These are phyloP conservation scores for Entosphenus tridentatus DNA, from an alignment of 2,113 vertebrate genomes.

Conservation along the genomic window DNA sequence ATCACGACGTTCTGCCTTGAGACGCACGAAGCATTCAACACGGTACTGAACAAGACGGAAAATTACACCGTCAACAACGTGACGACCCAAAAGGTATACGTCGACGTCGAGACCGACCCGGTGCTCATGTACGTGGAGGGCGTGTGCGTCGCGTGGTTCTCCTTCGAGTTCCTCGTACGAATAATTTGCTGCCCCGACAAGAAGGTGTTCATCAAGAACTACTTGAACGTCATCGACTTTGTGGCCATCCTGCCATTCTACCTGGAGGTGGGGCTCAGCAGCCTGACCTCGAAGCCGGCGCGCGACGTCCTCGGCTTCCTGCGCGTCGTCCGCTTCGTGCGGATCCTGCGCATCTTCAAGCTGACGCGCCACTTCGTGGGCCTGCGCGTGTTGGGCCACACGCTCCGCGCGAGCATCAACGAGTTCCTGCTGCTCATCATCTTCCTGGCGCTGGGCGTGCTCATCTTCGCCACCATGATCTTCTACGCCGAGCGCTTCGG, in stretches of 20 bases:
- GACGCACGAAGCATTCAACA: conserved; percentile 78
- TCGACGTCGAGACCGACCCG: conserved; percentile 65
- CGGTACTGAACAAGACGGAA: conserved; percentile 40
- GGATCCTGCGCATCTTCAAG: conserved; percentile 97
- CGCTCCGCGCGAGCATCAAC: conserved; percentile 78
- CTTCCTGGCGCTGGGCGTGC: conserved; percentile 80
- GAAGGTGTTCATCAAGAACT: conserved; percentile 81
- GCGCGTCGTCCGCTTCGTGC: conserved; percentile 78
- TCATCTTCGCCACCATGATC: conserved; percentile 99
- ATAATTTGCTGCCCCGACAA: conserved; percentile 91
- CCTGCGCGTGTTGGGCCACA: conserved; percentile 80
- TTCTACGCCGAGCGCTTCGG: conserved; percentile 95
- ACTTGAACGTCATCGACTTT: conserved; percentile 97
- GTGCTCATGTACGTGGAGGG: conserved; percentile 97
- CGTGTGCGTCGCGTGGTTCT: conserved; percentile 94
- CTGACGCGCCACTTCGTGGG: conserved; percentile 85
- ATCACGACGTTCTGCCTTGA: conserved; percentile 96
- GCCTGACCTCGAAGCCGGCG: conserved; percentile 85
- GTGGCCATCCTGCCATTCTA: conserved; percentile 98
- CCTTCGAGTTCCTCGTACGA: conserved; percentile 92
- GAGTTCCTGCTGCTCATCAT: conserved; percentile 96
- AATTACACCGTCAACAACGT: conserved; percentile 33
- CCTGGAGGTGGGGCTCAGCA: conserved; percentile 82
- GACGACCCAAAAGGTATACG: conserved; percentile 33
- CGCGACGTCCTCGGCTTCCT: conserved; percentile 94